Evolutionary conservation across 2,888 invertebrate species (phyloP).

Genomic region (Drosophila nr. perissopoda): DNA sequence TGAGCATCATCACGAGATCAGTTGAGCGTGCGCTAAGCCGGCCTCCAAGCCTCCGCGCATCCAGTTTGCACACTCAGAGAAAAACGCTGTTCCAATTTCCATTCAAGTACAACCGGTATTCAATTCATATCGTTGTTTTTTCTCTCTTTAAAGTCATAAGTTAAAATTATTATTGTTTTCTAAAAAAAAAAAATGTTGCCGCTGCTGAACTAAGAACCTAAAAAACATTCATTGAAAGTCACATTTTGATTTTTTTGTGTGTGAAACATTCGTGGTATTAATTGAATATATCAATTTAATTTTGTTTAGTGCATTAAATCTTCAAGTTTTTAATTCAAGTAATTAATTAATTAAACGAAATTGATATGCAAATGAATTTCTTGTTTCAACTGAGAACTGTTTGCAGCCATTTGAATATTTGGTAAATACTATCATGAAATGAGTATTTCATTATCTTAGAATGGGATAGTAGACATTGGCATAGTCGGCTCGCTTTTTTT

Average conservation of each 20-base stretch:
- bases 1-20: slow-evolving; percentile 39
- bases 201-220: not conserved
- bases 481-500: not conserved
- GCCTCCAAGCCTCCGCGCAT: slow-evolving; percentile 13
- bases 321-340: not conserved
- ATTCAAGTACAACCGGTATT: not conserved
- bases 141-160: not conserved
- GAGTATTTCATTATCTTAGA: not conserved
- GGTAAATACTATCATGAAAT: not conserved
- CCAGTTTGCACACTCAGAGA: slow-evolving; percentile 1
- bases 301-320: not conserved
- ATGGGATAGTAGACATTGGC: not conserved
- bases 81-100: not conserved
- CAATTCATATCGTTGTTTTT: not conserved
- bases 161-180: not conserved
- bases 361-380: too few species aligned
- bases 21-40: slow-evolving; percentile 24
- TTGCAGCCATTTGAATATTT: not conserved
- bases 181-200: not conserved
- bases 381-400: not conserved
- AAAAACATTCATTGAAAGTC: not conserved
- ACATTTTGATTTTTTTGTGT: not conserved
- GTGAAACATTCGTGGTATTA: not conserved
- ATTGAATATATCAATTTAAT: not conserved
- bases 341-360: not conserved